Base-by-base conservation (phyloP, 2,888 invertebrate genomes). In the Lepas anatifera region DNA sequence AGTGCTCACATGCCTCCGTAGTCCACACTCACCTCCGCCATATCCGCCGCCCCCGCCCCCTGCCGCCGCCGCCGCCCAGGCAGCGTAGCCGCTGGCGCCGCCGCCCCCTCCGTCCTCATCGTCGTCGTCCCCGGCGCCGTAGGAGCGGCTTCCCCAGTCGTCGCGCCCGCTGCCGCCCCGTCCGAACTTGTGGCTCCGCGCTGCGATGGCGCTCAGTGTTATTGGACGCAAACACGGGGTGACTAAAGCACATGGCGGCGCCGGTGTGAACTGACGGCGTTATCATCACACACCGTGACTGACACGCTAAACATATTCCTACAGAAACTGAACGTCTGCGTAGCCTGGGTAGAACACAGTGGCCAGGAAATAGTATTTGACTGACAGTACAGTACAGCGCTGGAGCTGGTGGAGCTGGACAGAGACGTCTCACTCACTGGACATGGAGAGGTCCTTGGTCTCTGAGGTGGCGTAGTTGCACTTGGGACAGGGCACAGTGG, bases 381-480 rank as follows among this genome's bases (percentile, higher is more conserved):
- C n/a, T n/a, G n/a, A n/a, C n/a, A n/a, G n/a, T n/a, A n/a, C n/a
- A n/a, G n/a, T n/a, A n/a, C n/a, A n/a, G n/a, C n/a, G n/a, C n/a
- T n/a, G n/a, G n/a, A n/a, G n/a, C n/a, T n/a, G n/a, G n/a, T n/a
- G n/a, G n/a, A n/a, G n/a, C n/a, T n/a, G n/a, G n/a, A n/a, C n/a
- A n/a, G n/a, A n/a, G n/a, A n/a, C n/a, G n/a, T n/a, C n/a, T 68
- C 58, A 83, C 87, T 85, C 81, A 88, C 94, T 93, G 50, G 95
- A 96, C 90, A 97, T 94, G 84, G 92, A 91, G 78, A 97, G 87
- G 79, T 96, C 95, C 78, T 92, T 90, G 3, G 96, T 95, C 79
- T 93, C 88, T 18, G 90, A 88, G n/a, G 95, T 95, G 71, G 93
- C 90, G 81, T 89, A 94, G 73, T 88, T 86, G 83, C 96, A 97